Base-by-base conservation (phyloP, 1,140 invertebrate genomes). In the Saxidomus purpurata region DNA sequence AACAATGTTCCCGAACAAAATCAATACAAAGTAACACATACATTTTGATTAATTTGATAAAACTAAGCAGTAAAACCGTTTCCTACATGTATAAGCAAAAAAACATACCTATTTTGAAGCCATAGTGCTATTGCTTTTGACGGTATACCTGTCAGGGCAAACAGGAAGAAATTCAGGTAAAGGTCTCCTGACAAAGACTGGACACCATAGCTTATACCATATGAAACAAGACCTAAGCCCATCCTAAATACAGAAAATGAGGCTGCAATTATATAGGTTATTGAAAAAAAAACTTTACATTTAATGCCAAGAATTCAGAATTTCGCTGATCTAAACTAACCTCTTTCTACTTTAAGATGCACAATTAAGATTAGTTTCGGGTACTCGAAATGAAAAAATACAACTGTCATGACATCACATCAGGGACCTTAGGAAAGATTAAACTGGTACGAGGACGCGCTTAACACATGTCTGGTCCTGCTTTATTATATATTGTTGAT, bases 21-120 rank as follows among this genome's bases (percentile, higher is more conserved):
- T 11, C 8, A 17, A 49, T 11, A 49, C 47, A 11, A 17, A 49
- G 17, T 17, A 49, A 17, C 43, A 47, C 8, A 47, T 8, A 8
- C 43, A 47, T 9, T 47, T 8, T 17, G 17, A 47, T 47, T 47
- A 47, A 47, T 17, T 9, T 9, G 8, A 47, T 17, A n/a, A n/a
- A n/a, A n/a, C n/a, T n/a, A n/a, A n/a, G n/a, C n/a, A n/a, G n/a
- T n/a, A n/a, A n/a, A n/a, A n/a, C n/a, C n/a, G n/a, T n/a, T n/a
- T n/a, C n/a, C n/a, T n/a, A n/a, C n/a, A n/a, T n/a, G n/a, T n/a
- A n/a, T n/a, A n/a, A n/a, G n/a, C n/a, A n/a, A n/a, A n/a, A n/a
- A 67, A 22, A 43, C 71, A 31, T 76, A 43, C 71, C 40, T 76
- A 36, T 43, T 76, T 43, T 76, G 71, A 3, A 76, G n/a, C 36